Evolutionary conservation across 2,113 vertebrate species (phyloP).

Genomic region (Megalops atlanticus): DNA sequence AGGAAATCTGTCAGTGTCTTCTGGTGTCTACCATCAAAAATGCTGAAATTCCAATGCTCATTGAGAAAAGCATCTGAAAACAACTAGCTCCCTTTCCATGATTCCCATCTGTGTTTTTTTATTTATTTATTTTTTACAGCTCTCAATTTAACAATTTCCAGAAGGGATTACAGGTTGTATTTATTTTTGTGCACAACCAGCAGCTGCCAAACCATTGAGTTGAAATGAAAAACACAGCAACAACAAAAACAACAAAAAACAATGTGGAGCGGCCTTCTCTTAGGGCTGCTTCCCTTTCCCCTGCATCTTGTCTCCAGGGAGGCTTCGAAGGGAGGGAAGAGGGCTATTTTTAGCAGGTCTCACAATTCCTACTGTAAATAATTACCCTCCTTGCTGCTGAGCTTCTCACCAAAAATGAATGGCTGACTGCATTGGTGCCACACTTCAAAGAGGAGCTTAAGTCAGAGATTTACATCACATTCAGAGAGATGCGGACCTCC

Average conservation of each 20-base stretch:
- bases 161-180: not conserved
- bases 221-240: conserved; percentile 5
- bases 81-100: not conserved
- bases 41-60: not conserved
- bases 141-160: not conserved
- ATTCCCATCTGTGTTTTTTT: not conserved
- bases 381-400: conserved; percentile 50
- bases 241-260: not conserved
- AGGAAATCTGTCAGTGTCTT: not conserved
- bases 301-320: conserved; percentile 40
- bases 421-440: conserved; percentile 32
- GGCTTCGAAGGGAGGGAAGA: conserved; percentile 41
- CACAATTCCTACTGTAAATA: conserved; percentile 62
- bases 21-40: not conserved
- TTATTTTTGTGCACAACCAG: not conserved
- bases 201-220: not conserved
- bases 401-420: conserved; percentile 42
- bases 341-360: conserved; percentile 61
- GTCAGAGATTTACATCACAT: conserved; percentile 16
- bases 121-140: not conserved
- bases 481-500: not conserved
- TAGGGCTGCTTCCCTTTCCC: conserved; percentile 29
- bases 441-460: conserved; percentile 24
- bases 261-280: not conserved
- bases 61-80: not conserved